Evolutionary conservation across 2,797 vertebrate genomes (phyloP).

Genomic region (Strix occidentalis): DNA sequence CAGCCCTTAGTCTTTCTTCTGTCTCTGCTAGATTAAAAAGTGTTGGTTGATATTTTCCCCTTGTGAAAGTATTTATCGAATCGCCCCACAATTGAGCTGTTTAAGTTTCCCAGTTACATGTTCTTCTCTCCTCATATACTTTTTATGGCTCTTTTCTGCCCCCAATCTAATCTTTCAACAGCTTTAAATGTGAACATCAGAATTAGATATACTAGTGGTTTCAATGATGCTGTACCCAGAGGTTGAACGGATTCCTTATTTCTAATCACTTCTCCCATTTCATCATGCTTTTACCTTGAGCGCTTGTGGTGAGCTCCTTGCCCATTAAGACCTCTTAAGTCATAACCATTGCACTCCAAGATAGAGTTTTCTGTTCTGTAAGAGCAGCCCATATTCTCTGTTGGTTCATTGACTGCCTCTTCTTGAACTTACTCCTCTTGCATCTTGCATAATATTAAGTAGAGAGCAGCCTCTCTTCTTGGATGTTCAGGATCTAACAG

Average conservation of each 20-base stretch:
- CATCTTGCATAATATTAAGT: neutral
- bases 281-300: neutral
- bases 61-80: slow-evolving; percentile 54
- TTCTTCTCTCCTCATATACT: slow-evolving; percentile 43
- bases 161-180: slow-evolving; percentile 34
- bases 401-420: neutral
- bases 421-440: neutral
- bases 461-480: neutral
- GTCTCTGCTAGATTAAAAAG: slow-evolving; percentile 64
- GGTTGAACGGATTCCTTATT: neutral
- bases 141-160: slow-evolving; percentile 56
- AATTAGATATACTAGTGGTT: neutral
- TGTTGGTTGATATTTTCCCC: slow-evolving; percentile 59
- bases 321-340: neutral
- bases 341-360: neutral
- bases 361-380: neutral
- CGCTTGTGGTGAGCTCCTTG: neutral
- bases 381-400: neutral
- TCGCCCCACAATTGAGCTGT: slow-evolving; percentile 53
- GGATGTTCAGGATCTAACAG: neutral
- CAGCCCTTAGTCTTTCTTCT: slow-evolving; percentile 61
- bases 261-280: neutral
- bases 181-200: neutral
- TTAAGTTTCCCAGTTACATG: slow-evolving; percentile 32
- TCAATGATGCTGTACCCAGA: neutral